A percentile compares a stretch with the other conserved stretches of the same genome.
phyloP scores from a whole-genome alignment of 2,797 vertebrate genomes.

The Hypotaenidia philippensis region DNA sequence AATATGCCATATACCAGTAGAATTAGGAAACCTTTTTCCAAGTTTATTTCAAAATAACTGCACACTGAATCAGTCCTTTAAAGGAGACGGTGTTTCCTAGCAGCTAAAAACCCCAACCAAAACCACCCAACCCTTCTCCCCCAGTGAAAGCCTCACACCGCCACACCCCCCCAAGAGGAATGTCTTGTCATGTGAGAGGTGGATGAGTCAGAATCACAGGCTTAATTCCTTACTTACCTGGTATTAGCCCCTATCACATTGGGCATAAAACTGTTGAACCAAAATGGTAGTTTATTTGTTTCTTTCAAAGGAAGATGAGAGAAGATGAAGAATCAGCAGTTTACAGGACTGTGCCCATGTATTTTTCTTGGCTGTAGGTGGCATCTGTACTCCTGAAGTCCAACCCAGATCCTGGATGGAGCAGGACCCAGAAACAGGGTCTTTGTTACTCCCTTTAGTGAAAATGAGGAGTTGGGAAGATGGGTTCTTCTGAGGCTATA shows the following conservation, averaged over 20 bases:
- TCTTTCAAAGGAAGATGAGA: not conserved
- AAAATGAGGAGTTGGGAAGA: not conserved
- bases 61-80: not conserved
- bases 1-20: not conserved
- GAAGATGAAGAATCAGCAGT: not conserved
- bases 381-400: not conserved
- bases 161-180: not conserved
- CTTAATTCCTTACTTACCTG: not conserved
- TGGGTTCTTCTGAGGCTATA: not conserved
- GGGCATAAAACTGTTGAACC: not conserved
- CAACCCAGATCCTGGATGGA: not conserved
- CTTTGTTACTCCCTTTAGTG: not conserved
- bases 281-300: not conserved
- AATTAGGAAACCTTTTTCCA: not conserved
- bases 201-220: not conserved
- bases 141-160: not conserved
- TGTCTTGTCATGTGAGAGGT: not conserved
- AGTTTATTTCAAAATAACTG: not conserved
- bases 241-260: not conserved
- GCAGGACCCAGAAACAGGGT: not conserved
- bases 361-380: not conserved
- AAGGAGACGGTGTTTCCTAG: not conserved
- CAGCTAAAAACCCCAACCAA: not conserved
- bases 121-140: too few species aligned
- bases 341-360: accelerated